Evolutionary conservation across 2,113 vertebrate genomes (phyloP).

Genomic region (Abramis brama): DNA sequence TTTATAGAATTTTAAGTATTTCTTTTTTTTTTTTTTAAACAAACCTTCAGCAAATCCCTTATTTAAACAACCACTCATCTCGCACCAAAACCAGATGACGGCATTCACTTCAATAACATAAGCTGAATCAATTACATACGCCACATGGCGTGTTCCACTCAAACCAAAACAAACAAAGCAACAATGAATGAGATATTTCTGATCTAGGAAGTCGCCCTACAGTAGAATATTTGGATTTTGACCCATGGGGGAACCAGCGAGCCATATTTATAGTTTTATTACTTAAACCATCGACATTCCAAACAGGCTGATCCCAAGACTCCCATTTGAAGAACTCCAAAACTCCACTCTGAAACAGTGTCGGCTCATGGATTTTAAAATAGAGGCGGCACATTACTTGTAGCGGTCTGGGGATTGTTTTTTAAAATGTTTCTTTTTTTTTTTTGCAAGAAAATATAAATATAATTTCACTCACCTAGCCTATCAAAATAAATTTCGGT

Average conservation of each 20-base stretch:
- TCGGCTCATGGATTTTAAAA: too few species aligned
- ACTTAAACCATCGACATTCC: background rate
- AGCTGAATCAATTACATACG: background rate
- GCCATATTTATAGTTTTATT: background rate
- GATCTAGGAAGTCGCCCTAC: constrained; percentile 2
- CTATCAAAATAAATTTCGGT: too few species aligned
- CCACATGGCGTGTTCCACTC: background rate
- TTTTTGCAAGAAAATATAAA: too few species aligned
- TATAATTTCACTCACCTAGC: too few species aligned
- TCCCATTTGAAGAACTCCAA: background rate
- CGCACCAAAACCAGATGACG: background rate
- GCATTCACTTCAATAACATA: constrained; percentile 7
- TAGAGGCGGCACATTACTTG: too few species aligned
- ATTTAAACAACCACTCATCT: background rate
- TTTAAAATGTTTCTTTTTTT: too few species aligned
- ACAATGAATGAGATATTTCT: background rate
- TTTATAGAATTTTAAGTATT: background rate
- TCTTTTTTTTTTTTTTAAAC: background rate
- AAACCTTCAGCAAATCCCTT: constrained; percentile 13
- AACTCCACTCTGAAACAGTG: background rate
- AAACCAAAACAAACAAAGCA: constrained; percentile 3
- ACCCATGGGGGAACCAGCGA: background rate
- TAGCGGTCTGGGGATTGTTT: too few species aligned
- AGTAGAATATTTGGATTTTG: background rate
- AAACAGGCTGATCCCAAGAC: background rate